Conservation (phyloP, 2,113 vertebrate genomes). For the Peromyscus leucopus region DNA sequence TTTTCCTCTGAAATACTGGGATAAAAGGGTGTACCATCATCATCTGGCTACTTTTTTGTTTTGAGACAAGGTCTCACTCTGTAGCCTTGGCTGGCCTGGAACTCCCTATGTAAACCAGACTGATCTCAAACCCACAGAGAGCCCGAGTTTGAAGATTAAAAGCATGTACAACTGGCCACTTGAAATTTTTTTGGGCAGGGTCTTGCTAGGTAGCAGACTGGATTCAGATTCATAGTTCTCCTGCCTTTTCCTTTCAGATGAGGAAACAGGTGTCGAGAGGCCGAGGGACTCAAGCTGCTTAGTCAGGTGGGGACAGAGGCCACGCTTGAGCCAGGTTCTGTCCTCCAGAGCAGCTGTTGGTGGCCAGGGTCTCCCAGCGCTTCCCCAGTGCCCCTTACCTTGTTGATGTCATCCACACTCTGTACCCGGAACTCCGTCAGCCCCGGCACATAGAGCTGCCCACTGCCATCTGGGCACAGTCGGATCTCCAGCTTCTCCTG, state of each 20-base stretch:
- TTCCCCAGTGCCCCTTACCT: constrained; percentile 84
- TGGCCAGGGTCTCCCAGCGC: not conserved
- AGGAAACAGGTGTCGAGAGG: not conserved
- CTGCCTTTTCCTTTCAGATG: not conserved
- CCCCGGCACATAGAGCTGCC: constrained; percentile 96
- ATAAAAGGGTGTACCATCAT: not conserved
- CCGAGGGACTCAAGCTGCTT: not conserved
- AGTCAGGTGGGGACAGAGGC: not conserved
- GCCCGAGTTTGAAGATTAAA: not conserved
- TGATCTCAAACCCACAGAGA: not conserved
- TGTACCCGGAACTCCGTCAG: constrained; percentile 93
- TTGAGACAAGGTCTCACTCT: not conserved
- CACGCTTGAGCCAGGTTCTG: accelerated
- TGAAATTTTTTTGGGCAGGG: not conserved
- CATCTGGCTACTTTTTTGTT: not conserved
- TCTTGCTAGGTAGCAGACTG: not conserved
- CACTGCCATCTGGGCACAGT: constrained; percentile 95
- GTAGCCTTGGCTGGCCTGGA: not conserved
- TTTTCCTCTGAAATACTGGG: not conserved
- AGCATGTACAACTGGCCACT: not conserved
- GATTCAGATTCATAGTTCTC: not conserved
- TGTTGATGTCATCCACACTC: constrained; percentile 96
- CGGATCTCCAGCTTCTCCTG: constrained; percentile 97
- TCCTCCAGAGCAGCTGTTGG: not conserved
- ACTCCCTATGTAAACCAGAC: not conserved